A percentile compares a stretch with the other conserved stretches of the same genome.
Evolutionary conservation across 2,797 vertebrate species (phyloP).

Genomic region (Sebastiscus tertius): DNA sequence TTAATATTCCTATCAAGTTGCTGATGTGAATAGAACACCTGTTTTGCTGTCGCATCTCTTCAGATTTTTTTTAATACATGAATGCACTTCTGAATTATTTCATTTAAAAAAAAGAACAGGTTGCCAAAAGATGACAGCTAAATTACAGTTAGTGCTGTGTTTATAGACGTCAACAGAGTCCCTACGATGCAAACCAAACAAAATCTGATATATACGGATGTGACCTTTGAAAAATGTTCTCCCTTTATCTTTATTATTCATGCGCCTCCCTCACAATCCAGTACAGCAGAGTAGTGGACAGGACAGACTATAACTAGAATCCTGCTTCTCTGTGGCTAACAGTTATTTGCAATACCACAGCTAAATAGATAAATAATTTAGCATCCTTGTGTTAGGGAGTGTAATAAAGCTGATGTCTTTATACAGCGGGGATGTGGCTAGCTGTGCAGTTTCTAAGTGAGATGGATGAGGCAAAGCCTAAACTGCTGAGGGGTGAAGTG

Average conservation of each 20-base stretch:
- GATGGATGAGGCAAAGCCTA: slow-evolving; percentile 83
- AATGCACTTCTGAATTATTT: slow-evolving; percentile 22
- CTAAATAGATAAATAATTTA: slow-evolving; percentile 84
- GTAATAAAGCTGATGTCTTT: slow-evolving; percentile 83
- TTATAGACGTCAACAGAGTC: slow-evolving; percentile 18
- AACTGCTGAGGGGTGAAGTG: slow-evolving; percentile 79
- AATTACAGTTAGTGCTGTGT: slow-evolving; percentile 7
- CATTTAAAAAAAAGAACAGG: not conserved
- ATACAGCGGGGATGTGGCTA: slow-evolving; percentile 63
- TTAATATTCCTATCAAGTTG: slow-evolving; percentile 40
- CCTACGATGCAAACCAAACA: slow-evolving; percentile 10
- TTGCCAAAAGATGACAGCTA: slow-evolving; percentile 18
- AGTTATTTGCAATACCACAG: slow-evolving; percentile 55
- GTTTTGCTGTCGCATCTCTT: slow-evolving; percentile 26
- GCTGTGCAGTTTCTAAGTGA: slow-evolving; percentile 77
- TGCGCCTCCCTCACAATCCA: slow-evolving; percentile 13
- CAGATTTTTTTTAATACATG: slow-evolving; percentile 1
- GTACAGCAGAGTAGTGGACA: not conserved
- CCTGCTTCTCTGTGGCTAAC: slow-evolving; percentile 21
- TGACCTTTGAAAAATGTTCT: slow-evolving; percentile 60
- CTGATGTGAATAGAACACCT: slow-evolving; percentile 30
- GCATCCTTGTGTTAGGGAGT: slow-evolving; percentile 56
- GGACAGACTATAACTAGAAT: slow-evolving; percentile 29
- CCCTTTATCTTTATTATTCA: slow-evolving; percentile 45
- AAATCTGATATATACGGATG: slow-evolving; percentile 24